Percentiles rank a stretch among this genome's conserved stretches.
These are phyloP conservation scores for Magallana gigas DNA, from an alignment of 1,140 invertebrate genomes.

Conservation along the genomic window DNA sequence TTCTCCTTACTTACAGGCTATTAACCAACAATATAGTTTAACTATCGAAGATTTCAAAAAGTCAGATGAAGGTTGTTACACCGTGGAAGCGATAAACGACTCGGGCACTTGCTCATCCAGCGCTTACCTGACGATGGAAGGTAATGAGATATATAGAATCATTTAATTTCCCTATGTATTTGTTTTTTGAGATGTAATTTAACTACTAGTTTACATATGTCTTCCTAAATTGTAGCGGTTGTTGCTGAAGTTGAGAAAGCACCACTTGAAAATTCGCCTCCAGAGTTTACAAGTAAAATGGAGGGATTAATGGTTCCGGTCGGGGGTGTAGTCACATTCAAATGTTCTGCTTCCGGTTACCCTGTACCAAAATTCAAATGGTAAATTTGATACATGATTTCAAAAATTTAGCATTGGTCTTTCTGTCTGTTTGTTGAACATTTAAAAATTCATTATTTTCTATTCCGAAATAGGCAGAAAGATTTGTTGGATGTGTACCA, in stretches of 20 bases:
- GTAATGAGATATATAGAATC: background rate
- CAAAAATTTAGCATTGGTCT: background rate
- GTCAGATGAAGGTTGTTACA: slow-evolving; percentile 40
- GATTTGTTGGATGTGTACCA: slow-evolving; percentile 52
- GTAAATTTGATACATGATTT: background rate
- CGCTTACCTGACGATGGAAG: slow-evolving; percentile 11
- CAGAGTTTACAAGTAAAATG: slow-evolving; percentile 27
- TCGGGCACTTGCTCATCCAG: slow-evolving; percentile 6
- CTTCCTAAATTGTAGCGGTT: background rate
- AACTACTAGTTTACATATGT: too few species aligned
- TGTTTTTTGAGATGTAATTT: too few species aligned
- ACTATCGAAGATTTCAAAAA: slow-evolving; percentile 43
- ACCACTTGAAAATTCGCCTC: slow-evolving; percentile 8
- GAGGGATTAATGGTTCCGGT: slow-evolving; percentile 26
- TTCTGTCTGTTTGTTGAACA: background rate
- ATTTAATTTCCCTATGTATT: too few species aligned
- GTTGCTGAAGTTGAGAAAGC: background rate
- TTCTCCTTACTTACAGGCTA: background rate
- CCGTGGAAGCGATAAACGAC: slow-evolving; percentile 29
- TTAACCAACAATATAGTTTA: slow-evolving; percentile 25
- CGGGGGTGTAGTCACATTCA: slow-evolving; percentile 34
- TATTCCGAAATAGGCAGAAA: slow-evolving; percentile 39
- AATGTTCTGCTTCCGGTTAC: slow-evolving; percentile 43
- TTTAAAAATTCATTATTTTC: background rate
- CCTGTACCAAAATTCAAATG: slow-evolving; percentile 49